These are phyloP conservation scores for Drosophila guanche DNA, from an alignment of 1,140 invertebrate genomes.

Conservation along the genomic window DNA sequence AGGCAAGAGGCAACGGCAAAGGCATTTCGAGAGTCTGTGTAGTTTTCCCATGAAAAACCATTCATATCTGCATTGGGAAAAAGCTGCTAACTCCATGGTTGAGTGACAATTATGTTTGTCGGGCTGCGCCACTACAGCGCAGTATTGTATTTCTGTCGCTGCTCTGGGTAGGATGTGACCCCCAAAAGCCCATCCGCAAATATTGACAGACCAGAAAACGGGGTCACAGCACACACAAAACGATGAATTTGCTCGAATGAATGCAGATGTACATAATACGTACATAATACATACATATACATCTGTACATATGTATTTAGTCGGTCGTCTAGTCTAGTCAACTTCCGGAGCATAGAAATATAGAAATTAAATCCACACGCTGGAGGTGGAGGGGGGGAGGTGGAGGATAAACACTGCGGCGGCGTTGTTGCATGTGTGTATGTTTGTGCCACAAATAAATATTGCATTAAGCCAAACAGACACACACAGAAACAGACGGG, in stretches of 20 bases:
- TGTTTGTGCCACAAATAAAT: slow-evolving; percentile 71
- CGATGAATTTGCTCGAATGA: background rate
- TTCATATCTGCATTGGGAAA: no score
- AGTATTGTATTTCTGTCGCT: slow-evolving; percentile 24
- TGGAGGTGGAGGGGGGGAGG: no score
- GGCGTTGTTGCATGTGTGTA: slow-evolving; percentile 24
- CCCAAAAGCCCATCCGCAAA: slow-evolving; percentile 54
- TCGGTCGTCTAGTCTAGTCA: slow-evolving; percentile 74
- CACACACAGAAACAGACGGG: slow-evolving; percentile 44
- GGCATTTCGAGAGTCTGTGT: slow-evolving; percentile 2
- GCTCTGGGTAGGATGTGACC: slow-evolving; percentile 5
- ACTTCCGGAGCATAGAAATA: slow-evolving; percentile 59
- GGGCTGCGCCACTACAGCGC: slow-evolving; percentile 10
- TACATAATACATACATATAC: slow-evolving; percentile 1
- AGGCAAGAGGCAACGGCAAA: slow-evolving; percentile 28
- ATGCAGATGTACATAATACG: slow-evolving; percentile 15
- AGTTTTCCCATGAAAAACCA: no score
- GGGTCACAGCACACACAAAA: slow-evolving; percentile 13
- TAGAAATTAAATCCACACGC: slow-evolving; percentile 77
- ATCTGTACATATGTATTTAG: slow-evolving; percentile 37
- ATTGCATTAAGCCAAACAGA: slow-evolving; percentile 77
- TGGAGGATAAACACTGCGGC: slow-evolving; percentile 53
- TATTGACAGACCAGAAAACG: slow-evolving; percentile 44
- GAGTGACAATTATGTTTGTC: slow-evolving; percentile 42
- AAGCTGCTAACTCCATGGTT: no score